A percentile compares a stretch with the other conserved stretches of the same genome.
Evolutionary conservation across 2,888 invertebrate genomes (phyloP).

Genomic region (Phalangium opilio): DNA sequence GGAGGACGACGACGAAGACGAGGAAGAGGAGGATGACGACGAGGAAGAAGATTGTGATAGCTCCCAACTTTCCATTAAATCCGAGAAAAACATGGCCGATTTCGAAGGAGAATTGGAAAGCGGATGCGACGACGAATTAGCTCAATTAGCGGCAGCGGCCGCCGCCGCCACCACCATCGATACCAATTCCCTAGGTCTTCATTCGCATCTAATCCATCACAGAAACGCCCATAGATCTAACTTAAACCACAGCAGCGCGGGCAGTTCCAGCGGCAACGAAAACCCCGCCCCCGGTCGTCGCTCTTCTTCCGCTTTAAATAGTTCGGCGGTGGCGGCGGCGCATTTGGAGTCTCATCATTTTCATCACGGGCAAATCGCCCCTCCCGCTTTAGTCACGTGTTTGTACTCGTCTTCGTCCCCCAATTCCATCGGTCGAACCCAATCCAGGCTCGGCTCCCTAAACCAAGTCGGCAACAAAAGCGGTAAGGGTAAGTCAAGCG

Average conservation of each 20-base stretch:
- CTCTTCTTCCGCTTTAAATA: too few relatives aligned
- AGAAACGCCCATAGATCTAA: too few relatives aligned
- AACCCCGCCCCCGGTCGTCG: too few relatives aligned
- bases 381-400: conserved; percentile 13
- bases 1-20: conserved; percentile 23
- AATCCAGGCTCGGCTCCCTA: conserved; percentile 12
- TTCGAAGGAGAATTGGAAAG: conserved; percentile 73
- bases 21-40: conserved; percentile 10
- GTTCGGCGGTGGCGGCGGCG: conserved; percentile 23
- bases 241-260: too few relatives aligned
- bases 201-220: too few relatives aligned
- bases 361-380: conserved; percentile 30
- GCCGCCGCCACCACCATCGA: too few relatives aligned
- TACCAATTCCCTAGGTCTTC: too few relatives aligned
- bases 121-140: conserved; percentile 60
- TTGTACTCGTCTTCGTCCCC: conserved; percentile 24
- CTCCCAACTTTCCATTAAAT: conserved; percentile 81
- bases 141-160: conserved; percentile 23
- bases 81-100: conserved; percentile 85
- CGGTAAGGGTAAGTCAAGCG: conserved; percentile 5
- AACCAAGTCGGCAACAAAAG: conserved; percentile 14
- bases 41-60: conserved; percentile 62
- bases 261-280: too few relatives aligned
- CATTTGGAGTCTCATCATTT: conserved; percentile 30
- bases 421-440: conserved; percentile 14